These are phyloP conservation scores for Notamacropus eugenii DNA, from an alignment of 2,797 vertebrate species.

Conservation along the genomic window DNA sequence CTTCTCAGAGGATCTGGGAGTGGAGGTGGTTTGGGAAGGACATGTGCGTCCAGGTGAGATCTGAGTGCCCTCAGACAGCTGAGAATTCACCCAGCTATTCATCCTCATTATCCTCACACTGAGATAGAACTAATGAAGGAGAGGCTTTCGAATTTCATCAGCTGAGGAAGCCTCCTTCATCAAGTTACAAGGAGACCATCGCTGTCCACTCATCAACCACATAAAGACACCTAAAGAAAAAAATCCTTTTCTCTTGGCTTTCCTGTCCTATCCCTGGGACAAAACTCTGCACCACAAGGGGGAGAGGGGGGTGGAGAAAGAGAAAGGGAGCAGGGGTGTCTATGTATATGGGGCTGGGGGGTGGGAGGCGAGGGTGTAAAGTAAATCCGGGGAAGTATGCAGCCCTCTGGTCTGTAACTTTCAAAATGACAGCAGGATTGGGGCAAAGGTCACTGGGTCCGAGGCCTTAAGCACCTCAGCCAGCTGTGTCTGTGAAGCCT, in stretches of 20 bases:
- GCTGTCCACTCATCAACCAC: neutral
- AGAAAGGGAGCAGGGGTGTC: neutral
- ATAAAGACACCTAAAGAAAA: neutral
- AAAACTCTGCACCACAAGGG: slow-evolving; percentile 21
- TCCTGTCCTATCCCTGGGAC: neutral
- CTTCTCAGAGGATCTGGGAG: neutral
- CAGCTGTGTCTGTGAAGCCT: slow-evolving; percentile 86
- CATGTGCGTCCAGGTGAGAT: neutral
- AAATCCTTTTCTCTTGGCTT: neutral
- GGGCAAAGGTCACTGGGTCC: slow-evolving; percentile 88
- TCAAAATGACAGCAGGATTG: slow-evolving; percentile 87
- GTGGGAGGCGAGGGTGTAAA: slow-evolving; percentile 56
- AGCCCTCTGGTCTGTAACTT: slow-evolving; percentile 85
- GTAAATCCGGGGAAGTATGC: slow-evolving; percentile 88
- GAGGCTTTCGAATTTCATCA: neutral
- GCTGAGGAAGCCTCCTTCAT: neutral
- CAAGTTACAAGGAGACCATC: neutral
- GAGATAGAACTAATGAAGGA: slow-evolving; percentile 3
- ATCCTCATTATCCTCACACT: fast-evolving
- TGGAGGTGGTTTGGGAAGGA: neutral
- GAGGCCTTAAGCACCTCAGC: slow-evolving; percentile 84
- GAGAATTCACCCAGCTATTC: neutral
- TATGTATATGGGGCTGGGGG: neutral
- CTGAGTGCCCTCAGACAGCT: neutral
- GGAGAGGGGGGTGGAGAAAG: neutral